Conservation (phyloP, 2,113 vertebrate species). For the Entelurus aequoreus region DNA sequence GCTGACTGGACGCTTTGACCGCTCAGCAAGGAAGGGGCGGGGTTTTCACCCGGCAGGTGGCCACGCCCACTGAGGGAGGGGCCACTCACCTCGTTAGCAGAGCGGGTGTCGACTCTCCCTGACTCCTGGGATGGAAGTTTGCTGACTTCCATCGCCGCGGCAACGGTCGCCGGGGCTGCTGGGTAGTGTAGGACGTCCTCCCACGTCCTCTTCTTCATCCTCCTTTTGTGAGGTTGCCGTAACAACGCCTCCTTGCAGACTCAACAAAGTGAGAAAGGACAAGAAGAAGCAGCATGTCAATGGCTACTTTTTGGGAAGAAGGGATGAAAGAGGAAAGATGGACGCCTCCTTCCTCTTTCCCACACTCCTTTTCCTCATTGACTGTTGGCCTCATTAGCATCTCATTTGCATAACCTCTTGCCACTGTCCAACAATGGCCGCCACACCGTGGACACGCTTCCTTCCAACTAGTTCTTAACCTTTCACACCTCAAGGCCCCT, state of each 20-base stretch:
- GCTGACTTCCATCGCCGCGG: not conserved
- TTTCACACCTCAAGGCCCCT: too few relatives aligned
- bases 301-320: not conserved
- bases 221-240: too few relatives aligned
- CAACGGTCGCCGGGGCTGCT: constrained; percentile 8
- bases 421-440: constrained; percentile 83
- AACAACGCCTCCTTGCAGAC: too few relatives aligned
- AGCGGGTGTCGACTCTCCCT: too few relatives aligned
- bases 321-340: not conserved
- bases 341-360: constrained; percentile 78
- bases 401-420: constrained; percentile 98
- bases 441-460: constrained; percentile 80
- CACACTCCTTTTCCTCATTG: constrained; percentile 82
- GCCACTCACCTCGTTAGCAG: too few relatives aligned
- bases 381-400: constrained; percentile 90
- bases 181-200: constrained; percentile 8
- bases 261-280: too few relatives aligned
- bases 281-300: too few relatives aligned
- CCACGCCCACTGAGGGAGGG: not conserved
- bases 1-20: constrained; percentile 39
- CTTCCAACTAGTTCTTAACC: constrained; percentile 46
- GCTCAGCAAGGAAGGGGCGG: not conserved
- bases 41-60: not conserved
- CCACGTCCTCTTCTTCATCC: too few relatives aligned
- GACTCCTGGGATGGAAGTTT: too few relatives aligned